These are phyloP conservation scores for Poeciliopsis gracilis DNA, from an alignment of 2,797 vertebrate species.

Conservation along the genomic window DNA sequence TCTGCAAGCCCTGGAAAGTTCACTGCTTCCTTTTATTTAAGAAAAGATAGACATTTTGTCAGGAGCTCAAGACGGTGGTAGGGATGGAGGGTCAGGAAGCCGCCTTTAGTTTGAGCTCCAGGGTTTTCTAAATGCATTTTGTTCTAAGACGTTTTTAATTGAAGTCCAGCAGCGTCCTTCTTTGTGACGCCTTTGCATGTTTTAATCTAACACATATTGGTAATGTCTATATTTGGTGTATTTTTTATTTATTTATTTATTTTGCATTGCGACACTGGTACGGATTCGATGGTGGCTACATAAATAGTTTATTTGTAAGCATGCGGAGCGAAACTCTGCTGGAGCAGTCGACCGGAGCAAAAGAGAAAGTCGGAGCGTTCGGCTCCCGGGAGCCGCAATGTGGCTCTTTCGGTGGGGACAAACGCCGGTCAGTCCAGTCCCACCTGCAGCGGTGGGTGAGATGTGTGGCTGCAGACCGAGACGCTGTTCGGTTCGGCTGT, in stretches of 20 bases:
- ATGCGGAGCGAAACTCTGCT: conserved; percentile 13
- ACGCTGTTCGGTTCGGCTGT: conserved; percentile 6
- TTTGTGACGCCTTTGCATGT: conserved; percentile 20
- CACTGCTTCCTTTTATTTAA: conserved; percentile 49
- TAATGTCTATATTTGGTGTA: neutral
- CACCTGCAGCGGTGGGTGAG: conserved; percentile 8
- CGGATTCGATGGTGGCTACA: neutral
- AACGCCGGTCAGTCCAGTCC: conserved; percentile 1
- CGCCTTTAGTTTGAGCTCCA: neutral
- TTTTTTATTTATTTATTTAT: neutral
- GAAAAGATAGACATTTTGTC: conserved; percentile 41
- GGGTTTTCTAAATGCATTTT: neutral
- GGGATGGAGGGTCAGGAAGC: neutral
- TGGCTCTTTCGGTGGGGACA: conserved; percentile 11
- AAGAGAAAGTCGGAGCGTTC: conserved; percentile 13
- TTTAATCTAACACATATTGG: neutral
- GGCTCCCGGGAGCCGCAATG: conserved; percentile 1
- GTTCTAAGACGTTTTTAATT: conserved; percentile 2
- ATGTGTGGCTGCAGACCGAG: conserved; percentile 28
- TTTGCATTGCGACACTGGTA: neutral
- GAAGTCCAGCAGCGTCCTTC: conserved; percentile 1
- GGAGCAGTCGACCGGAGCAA: neutral
- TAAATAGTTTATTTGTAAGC: conserved; percentile 15
- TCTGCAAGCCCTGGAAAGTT: conserved; percentile 72
- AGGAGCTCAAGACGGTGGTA: conserved; percentile 1